A percentile compares a stretch with the other conserved stretches of the same genome.
Conservation (phyloP, 2,113 vertebrate species). For the Cochlearius cochlearius region DNA sequence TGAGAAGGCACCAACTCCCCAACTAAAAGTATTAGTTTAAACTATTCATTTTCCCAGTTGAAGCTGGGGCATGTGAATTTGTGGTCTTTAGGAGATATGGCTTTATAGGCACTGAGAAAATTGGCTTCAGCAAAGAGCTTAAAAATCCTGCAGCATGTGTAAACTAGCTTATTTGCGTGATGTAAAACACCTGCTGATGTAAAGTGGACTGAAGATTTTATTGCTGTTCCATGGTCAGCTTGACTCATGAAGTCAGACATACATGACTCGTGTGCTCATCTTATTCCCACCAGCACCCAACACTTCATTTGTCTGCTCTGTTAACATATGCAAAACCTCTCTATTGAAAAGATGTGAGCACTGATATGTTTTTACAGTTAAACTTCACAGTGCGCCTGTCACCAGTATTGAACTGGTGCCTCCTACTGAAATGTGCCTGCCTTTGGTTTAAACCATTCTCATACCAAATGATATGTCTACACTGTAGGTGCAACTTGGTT, state of each 20-base stretch:
- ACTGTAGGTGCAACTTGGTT: not conserved
- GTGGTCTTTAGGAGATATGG: not conserved
- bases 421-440: not conserved
- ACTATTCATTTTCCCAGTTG: not conserved
- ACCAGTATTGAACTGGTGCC: not conserved
- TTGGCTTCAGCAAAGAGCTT: not conserved
- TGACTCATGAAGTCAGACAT: not conserved
- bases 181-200: constrained; percentile 22
- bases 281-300: not conserved
- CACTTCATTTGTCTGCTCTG: not conserved
- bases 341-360: not conserved
- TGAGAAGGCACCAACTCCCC: not conserved
- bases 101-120: not conserved
- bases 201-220: constrained; percentile 32
- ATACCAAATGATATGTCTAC: not conserved
- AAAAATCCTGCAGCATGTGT: not conserved
- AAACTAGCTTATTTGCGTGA: constrained; percentile 15
- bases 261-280: not conserved
- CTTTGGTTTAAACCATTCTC: not conserved
- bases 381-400: not conserved
- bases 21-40: not conserved
- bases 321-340: not conserved
- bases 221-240: not conserved
- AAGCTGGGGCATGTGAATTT: not conserved
- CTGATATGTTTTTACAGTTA: not conserved